A percentile compares a stretch with the other conserved stretches of the same genome.
Conservation (phyloP, 2,797 vertebrate genomes). For the Anolis apletophallus region DNA sequence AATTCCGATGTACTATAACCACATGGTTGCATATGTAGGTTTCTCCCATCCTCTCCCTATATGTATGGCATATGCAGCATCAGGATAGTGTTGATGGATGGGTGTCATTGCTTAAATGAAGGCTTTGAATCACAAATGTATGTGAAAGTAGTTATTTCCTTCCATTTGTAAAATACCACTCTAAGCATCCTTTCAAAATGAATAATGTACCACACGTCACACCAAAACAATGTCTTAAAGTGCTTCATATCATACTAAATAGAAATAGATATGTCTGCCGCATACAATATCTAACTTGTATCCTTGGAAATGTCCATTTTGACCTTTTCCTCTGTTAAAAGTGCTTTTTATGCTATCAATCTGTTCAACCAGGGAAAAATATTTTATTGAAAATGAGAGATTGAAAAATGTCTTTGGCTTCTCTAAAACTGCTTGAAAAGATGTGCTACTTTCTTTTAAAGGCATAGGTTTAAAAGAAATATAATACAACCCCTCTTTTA, state of each 20-base stretch:
- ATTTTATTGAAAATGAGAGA: slow-evolving; percentile 40
- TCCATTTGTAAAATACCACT: slow-evolving; percentile 76
- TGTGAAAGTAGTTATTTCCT: slow-evolving; percentile 73
- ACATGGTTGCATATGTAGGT: slow-evolving; percentile 62
- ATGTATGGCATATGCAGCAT: slow-evolving; percentile 19
- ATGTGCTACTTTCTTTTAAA: slow-evolving; percentile 26
- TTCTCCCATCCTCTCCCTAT: slow-evolving; percentile 57
- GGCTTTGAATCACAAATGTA: slow-evolving; percentile 74
- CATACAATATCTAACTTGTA: slow-evolving; percentile 54
- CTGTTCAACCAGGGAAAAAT: slow-evolving; percentile 20
- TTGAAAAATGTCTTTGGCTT: slow-evolving; percentile 9
- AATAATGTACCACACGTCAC: slow-evolving; percentile 70
- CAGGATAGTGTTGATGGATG: slow-evolving; percentile 73
- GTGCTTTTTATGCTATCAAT: slow-evolving; percentile 48
- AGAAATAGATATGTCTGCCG: slow-evolving; percentile 69
- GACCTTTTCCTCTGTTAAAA: slow-evolving; percentile 65
- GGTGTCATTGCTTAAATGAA: slow-evolving; percentile 77
- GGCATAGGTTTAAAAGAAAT: not conserved
- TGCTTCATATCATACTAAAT: slow-evolving; percentile 60
- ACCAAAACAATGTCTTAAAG: slow-evolving; percentile 69
- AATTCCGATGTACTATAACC: slow-evolving; percentile 55
- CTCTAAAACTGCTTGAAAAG: slow-evolving; percentile 35
- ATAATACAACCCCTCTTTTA: not conserved
- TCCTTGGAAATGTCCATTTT: slow-evolving; percentile 68
- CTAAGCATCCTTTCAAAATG: slow-evolving; percentile 72